Evolutionary conservation across 2,797 vertebrate species (phyloP).

Genomic region (Pipistrellus pygmaeus): DNA sequence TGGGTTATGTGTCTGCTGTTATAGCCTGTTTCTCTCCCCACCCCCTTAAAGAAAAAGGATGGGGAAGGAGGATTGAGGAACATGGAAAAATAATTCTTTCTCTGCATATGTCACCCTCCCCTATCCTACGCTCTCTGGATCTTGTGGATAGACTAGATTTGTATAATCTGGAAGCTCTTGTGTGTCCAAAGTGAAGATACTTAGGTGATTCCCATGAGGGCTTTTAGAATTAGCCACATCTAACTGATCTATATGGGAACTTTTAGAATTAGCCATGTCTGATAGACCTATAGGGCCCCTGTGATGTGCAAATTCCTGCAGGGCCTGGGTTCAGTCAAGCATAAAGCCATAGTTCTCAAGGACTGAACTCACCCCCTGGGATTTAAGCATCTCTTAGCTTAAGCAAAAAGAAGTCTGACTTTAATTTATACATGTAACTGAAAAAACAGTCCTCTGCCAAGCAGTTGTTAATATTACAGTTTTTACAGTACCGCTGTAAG

Average conservation of each 20-base stretch:
- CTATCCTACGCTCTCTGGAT: not conserved
- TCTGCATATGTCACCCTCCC: not conserved
- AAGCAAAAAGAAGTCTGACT: not conserved
- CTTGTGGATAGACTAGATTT: not conserved
- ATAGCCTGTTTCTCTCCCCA: not conserved
- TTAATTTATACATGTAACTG: not conserved
- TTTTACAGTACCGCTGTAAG: slow-evolving; percentile 16
- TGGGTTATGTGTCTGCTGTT: not conserved
- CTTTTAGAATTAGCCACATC: not conserved
- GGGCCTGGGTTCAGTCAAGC: not conserved
- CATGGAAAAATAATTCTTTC: not conserved
- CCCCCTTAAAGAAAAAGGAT: not conserved
- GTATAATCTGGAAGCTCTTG: not conserved
- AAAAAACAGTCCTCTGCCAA: slow-evolving; percentile 21
- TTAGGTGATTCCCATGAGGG: not conserved
- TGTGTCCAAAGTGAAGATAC: not conserved
- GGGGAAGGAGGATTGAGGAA: not conserved
- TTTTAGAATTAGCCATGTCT: not conserved
- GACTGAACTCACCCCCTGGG: not conserved
- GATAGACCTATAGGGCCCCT: not conserved
- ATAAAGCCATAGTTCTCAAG: not conserved
- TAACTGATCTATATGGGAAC: not conserved
- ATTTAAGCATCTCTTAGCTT: not conserved
- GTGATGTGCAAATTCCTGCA: not conserved
- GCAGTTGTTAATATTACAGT: not conserved